Evolutionary conservation across 1,140 invertebrate genomes (phyloP), one percentile per base, ranked within the genome.

Genomic region (Drosophila guanche): DNA sequence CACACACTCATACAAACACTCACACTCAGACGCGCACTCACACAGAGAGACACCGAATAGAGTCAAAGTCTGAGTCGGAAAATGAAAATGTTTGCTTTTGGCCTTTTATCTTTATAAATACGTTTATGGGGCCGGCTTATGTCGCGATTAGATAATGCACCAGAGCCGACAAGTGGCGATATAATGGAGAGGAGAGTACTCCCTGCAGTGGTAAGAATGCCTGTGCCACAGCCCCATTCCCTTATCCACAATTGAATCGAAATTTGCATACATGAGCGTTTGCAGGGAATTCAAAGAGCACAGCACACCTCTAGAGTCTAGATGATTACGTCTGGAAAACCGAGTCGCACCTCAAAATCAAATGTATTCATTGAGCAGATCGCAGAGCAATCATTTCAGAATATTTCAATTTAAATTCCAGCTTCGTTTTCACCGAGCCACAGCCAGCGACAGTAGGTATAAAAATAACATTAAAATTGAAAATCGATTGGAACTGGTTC

Each of bases 131-230:
- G 67, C 63, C 81, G 80, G 76, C 79, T 85, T 73, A 84, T 76
- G 61, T 37, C 20, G 58, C 66, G 80, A 85, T 85, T 80, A 85
- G 80, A 85, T 85, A 85, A 77, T 76, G 80, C 53, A 22, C 4
- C 51, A 33, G 45, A 51, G 40, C n/a, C 57, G 66, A 23, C 33
- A 46, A 72, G 51, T 63, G 80, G 66, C 66, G 71, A 72, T 72
- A 71, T 71, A 78, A 62, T 62, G 53, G 53, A 78, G 67, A 78
- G 41, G 60, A 20, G 16, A 20, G 16, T 20, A 20, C 16, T 71
- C 66, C 68, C 65, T 60, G 7, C n/a, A 5, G 33, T 2, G 23
- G 33, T 37, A 37, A 12, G 33, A 37, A 12, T 37, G 33, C 20
- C 55, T 7, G 23, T 16, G 16, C 12, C 42, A 4, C 4, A n/a